Conservation (phyloP, 2,113 vertebrate genomes). For the Himantopus leucocephalus region DNA sequence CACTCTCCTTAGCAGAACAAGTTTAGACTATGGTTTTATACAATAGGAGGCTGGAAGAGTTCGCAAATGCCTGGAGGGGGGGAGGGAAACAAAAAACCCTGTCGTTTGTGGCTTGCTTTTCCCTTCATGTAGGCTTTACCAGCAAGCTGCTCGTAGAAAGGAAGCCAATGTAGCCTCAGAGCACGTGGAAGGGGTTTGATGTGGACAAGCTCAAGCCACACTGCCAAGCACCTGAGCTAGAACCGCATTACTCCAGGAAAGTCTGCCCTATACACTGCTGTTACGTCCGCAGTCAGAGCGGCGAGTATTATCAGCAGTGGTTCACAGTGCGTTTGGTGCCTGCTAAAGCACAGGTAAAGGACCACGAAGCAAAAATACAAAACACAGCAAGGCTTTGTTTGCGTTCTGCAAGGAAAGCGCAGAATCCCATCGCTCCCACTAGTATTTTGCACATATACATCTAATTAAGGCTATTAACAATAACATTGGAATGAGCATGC, state of each 20-base stretch:
- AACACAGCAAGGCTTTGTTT: neutral
- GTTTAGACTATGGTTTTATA: neutral
- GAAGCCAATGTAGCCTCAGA: neutral
- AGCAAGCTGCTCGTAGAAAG: neutral
- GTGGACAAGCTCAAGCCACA: neutral
- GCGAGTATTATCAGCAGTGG: too few relatives aligned
- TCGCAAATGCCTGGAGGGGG: neutral
- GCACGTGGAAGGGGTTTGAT: neutral
- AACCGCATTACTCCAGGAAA: neutral
- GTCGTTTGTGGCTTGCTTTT: neutral
- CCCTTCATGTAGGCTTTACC: neutral
- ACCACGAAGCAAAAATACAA: accelerated
- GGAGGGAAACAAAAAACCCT: neutral
- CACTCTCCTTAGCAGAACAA: neutral
- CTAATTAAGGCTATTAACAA: neutral
- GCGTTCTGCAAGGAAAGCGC: neutral
- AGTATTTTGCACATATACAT: neutral
- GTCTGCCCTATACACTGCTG: neutral
- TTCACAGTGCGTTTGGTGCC: accelerated
- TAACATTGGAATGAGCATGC: neutral
- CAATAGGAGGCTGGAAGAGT: neutral
- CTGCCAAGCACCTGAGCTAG: neutral
- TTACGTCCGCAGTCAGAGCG: neutral
- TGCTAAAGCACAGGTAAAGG: neutral
- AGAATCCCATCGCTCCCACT: neutral